Evolutionary conservation across 2,113 vertebrate species (phyloP).

Genomic region (Syngnathus typhle): DNA sequence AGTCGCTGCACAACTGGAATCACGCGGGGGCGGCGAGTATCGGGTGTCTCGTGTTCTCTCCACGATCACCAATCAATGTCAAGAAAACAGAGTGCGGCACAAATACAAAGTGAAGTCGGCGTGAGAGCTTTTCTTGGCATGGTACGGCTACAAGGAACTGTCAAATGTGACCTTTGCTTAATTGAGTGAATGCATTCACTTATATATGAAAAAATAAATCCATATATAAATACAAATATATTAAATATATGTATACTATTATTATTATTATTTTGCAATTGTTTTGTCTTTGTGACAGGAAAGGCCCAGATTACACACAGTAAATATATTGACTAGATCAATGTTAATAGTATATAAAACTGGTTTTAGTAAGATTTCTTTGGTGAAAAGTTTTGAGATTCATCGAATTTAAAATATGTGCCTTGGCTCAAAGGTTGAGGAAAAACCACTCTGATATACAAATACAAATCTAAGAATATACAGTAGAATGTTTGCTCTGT

Average conservation of each 20-base stretch:
- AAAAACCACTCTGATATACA: neutral
- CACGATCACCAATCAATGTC: slow-evolving; percentile 67
- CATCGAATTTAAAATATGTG: neutral
- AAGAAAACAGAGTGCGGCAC: slow-evolving; percentile 50
- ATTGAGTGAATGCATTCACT: neutral
- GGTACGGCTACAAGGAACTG: slow-evolving; percentile 17
- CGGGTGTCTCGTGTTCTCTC: slow-evolving; percentile 53
- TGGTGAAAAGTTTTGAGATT: neutral
- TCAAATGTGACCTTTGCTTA: slow-evolving; percentile 5
- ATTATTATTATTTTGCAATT: neutral
- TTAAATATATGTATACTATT: neutral
- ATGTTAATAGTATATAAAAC: no score
- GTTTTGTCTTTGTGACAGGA: neutral
- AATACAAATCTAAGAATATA: neutral
- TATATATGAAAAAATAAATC: neutral
- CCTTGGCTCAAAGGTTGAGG: neutral
- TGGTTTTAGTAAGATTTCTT: neutral
- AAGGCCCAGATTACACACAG: no score
- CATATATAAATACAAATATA: no score
- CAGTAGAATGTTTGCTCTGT: neutral
- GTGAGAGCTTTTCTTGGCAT: slow-evolving; percentile 36
- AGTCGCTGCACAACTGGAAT: slow-evolving; percentile 65
- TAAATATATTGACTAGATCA: neutral
- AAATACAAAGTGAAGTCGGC: slow-evolving; percentile 41
- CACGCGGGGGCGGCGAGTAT: slow-evolving; percentile 45